Evolutionary conservation across 2,113 vertebrate genomes (phyloP).

Genomic region (Oxygymnocypris stewartii): DNA sequence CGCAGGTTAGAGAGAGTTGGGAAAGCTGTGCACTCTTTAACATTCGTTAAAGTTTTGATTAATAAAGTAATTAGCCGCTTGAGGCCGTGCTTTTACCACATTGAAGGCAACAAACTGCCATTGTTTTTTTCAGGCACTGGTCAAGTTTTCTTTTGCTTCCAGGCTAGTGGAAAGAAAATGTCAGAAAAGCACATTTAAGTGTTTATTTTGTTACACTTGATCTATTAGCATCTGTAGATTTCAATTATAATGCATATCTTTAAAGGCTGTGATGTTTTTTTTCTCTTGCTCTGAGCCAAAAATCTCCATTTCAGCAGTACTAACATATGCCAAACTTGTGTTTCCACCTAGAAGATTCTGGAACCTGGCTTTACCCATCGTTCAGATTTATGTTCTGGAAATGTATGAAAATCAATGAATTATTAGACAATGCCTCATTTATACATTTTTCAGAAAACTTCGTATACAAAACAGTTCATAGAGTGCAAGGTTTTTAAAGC

Average conservation of each 20-base stretch:
- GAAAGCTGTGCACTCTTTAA: background rate
- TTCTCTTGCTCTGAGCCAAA: background rate
- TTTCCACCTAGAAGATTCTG: too few species aligned
- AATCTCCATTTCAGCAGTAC: too few species aligned
- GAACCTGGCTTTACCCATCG: background rate
- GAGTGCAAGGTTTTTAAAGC: too few species aligned
- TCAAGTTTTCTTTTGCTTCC: background rate
- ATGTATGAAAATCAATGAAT: background rate
- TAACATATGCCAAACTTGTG: too few species aligned
- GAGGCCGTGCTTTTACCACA: background rate
- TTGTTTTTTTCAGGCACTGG: background rate
- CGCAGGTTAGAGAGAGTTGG: constrained; percentile 57
- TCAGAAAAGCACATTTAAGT: background rate
- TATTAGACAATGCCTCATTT: too few species aligned
- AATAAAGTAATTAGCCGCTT: background rate
- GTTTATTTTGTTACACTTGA: background rate
- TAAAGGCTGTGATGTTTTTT: too few species aligned
- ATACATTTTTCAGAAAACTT: too few species aligned
- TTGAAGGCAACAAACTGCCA: background rate
- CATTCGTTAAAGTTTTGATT: background rate
- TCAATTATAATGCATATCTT: too few species aligned
- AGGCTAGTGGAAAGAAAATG: background rate
- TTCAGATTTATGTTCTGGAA: background rate
- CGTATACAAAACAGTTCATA: too few species aligned
- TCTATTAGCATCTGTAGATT: too few species aligned